Evolutionary conservation across 2,797 vertebrate species (phyloP), one percentile per base, ranked within the genome.

Genomic region (Echeneis naucrates): DNA sequence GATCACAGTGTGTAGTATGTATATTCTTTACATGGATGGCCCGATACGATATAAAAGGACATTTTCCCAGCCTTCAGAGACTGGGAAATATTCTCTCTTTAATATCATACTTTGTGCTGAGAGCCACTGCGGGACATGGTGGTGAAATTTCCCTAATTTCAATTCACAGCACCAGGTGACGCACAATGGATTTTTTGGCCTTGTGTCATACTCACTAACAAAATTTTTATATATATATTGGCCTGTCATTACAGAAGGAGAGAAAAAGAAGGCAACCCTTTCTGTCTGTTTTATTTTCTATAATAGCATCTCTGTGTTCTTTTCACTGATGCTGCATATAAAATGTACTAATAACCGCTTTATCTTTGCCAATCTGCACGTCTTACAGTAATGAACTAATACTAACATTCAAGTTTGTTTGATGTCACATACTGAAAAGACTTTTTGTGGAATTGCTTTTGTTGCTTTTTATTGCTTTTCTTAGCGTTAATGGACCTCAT

Each of bases 141-240:
- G 32, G 12, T n/a, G 4, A 67, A 67, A 58, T 45, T 61, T 75
- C 51, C 68, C 19, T 2, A 2, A 75, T 80, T 80, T 80, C 63
- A 48, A 2, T 24, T 32, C 17, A 68, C 63, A 40, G 60, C 57
- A 16, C 45, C 2, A 3, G 1, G 45, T 82, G 74, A 72, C 48
- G 8, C 60, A 55, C 10, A 13, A 26, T 48, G 53, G 54, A n/a
- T 5, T 10, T n/a, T 1, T 19, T 54, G 11, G n/a, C 23, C 13
- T 14, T 51, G 1, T 55, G 30, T 66, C n/a, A n/a, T n/a, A n/a
- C n/a, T n/a, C n/a, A n/a, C n/a, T n/a, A n/a, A n/a, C n/a, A n/a
- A n/a, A n/a, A n/a, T n/a, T n/a, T n/a, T n/a, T n/a, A n/a, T n/a
- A n/a, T n/a, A n/a, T n/a, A n/a, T n/a, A n/a, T n/a, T n/a, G n/a